Base-by-base conservation (phyloP, 37 sponge, comb jelly and placozoan genomes). In the Theonella swinhoei region DNA sequence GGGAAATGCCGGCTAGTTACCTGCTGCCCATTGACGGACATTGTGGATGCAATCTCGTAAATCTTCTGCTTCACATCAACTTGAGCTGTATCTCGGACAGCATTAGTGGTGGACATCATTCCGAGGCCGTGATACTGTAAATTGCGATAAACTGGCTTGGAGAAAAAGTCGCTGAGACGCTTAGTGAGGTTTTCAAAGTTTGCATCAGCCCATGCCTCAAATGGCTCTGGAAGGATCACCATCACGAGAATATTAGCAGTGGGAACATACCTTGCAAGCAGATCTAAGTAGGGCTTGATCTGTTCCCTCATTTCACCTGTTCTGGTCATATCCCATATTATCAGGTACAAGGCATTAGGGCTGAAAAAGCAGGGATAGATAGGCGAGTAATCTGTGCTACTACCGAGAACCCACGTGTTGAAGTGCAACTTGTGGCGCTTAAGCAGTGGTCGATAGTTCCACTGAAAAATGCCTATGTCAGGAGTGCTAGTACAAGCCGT, bases 321-420 rank as follows among this genome's bases (percentile, higher is more conserved):
- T 31, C 64, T 72, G 1, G 82, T 86, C 47, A 75, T 43, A 38
- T 93, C 94, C 79, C 82, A 82, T n/a, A 89, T 75, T 4, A 94
- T 61, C 42, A 89, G 66, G 68, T 87, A 90, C 60, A 94, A 84
- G 9, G 91, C 91, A 68, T 74, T 68, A 43, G 83, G 34, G 3
- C 80, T 85, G 70, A 90, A 94, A 79, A 90, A 81, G 37, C 91
- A 94, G 22, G 88, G 88, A 69, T 85, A 94, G 38, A 90, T 41
- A 39, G 78, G 77, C 30, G 39, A 71, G 60, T 35, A 74, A 14
- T 83, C 70, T 23, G 39, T 39, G 58, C 38, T 63, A 68, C 86
- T 83, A 8, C 88, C 88, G 3, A 93, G 24, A 20, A 93, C 32
- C 85, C 90, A 87, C 24, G 90, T 93, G 64, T 86, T 89, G 85